Percentiles rank a stretch among this genome's conserved stretches.
Conservation (phyloP, 2,797 vertebrate species). For the Ceryle rudis region DNA sequence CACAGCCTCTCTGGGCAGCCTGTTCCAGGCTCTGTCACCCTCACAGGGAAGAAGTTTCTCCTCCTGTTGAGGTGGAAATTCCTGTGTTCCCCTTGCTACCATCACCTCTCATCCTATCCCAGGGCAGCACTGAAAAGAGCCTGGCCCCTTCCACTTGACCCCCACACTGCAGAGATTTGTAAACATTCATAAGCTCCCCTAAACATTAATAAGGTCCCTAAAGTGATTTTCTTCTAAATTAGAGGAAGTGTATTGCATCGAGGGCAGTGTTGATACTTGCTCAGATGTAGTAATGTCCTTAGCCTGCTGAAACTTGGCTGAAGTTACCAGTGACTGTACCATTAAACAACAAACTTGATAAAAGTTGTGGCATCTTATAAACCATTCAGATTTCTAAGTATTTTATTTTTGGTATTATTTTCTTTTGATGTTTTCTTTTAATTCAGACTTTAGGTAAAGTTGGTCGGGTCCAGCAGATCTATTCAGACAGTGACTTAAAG, state of each 20-base stretch:
- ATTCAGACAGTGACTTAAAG: constrained; percentile 98
- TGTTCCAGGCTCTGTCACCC: too few relatives aligned
- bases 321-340: neutral
- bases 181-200: too few relatives aligned
- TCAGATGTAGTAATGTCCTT: neutral
- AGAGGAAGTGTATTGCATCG: neutral
- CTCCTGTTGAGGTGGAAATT: too few relatives aligned
- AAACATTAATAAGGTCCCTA: too few relatives aligned
- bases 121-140: too few relatives aligned
- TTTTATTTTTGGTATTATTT: neutral
- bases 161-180: too few relatives aligned
- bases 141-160: too few relatives aligned
- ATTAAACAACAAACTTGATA: neutral
- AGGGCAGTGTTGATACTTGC: rapidly evolving
- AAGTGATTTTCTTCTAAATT: neutral
- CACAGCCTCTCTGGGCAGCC: too few relatives aligned
- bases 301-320: neutral
- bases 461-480: constrained; percentile 98
- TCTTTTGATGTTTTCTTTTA: neutral
- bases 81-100: too few relatives aligned
- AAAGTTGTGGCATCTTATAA: neutral
- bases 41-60: too few relatives aligned
- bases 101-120: too few relatives aligned
- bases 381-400: neutral
- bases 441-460: constrained; percentile 97